Base-by-base conservation (phyloP, 1,140 invertebrate species). In the Battus philenor region DNA sequence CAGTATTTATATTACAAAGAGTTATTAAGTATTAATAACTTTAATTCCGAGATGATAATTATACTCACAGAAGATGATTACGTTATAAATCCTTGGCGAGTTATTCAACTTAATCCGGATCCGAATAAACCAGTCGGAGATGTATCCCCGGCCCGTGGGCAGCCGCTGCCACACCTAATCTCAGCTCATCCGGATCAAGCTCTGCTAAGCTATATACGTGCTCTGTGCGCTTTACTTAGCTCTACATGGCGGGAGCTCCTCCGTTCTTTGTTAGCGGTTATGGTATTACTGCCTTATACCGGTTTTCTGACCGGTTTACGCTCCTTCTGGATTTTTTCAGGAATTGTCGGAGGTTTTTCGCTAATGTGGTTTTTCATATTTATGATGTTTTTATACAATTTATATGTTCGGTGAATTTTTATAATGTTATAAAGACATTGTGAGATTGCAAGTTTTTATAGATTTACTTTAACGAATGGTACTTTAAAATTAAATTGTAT, bases 41-140 rank as follows among this genome's bases (percentile, higher is more conserved):
- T 22, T 22, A 4, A 22, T 22, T 22, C 3, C 20, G 20, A 26
- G 24, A 26, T 26, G 24, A 26, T 26, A 26, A n/a, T 26, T 9
- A 7, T 2, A n/a, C 10, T 2, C 10, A 26, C 7, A 32, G 38
- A 51, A 55, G 38, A 53, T 51, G 55, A 68, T 70, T 61, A 68
- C 52, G 44, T 47, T 13, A 60, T 47, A 65, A 73, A 65, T 64
- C 58, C 64, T 43, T 36, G 30, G 56, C 61, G 62, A 71, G 68
- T 72, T 74, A 72, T 78, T 78, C 69, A 65, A 70, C 65, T 63
- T 76, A 75, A 78, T 76, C 68, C 72, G 75, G 68, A 71, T 79
- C 55, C 29, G 45, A 55, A 64, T 79, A 79, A 74, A 74, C 75
- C 61, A 55, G 59, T 64, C 47, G 61, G 65, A 73, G 72, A 76